Evolutionary conservation across 1,140 invertebrate species (phyloP), one percentile per base, ranked within the genome.

Genomic region (Hypothenemus hampei): DNA sequence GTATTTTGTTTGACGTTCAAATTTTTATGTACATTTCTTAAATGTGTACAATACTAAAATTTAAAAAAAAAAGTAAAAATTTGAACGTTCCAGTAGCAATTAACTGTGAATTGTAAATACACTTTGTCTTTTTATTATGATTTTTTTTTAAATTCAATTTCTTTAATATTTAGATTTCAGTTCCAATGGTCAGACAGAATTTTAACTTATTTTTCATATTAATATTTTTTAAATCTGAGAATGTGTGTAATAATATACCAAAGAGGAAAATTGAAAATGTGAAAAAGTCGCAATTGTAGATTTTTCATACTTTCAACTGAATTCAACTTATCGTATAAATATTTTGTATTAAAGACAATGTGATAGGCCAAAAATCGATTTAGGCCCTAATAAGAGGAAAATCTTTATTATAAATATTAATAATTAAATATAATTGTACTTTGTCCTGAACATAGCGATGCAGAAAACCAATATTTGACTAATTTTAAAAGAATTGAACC

Each of bases 231-330:
- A n/a, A 64, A 52, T 64, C 54, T 44, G 11, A 26, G 60, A 64
- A 69, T 69, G 66, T 71, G 69, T 71, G 69, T 71, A 71, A 71
- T 71, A 71, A 67, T 69, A 65, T 71, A 71, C 69, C 69, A 71
- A 71, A 71, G 69, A 71, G 63, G n/a, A n/a, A n/a, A n/a, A n/a
- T n/a, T n/a, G n/a, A 56, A 46, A 48, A 41, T 16, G 6, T 26
- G 20, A 15, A 48, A 37, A 37, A 37, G 18, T 15, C 10, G n/a
- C n/a, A n/a, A n/a, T n/a, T n/a, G n/a, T n/a, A n/a, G n/a, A n/a
- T n/a, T n/a, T n/a, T n/a, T n/a, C n/a, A n/a, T n/a, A n/a, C n/a
- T n/a, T n/a, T n/a, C n/a, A n/a, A n/a, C n/a, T n/a, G n/a, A n/a
- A n/a, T n/a, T n/a, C n/a, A n/a, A n/a, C n/a, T n/a, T n/a, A n/a